Percentiles rank a stretch among this genome's conserved stretches.
phyloP scores from a whole-genome alignment of 2,113 vertebrate genomes.

The Cochlearius cochlearius region DNA sequence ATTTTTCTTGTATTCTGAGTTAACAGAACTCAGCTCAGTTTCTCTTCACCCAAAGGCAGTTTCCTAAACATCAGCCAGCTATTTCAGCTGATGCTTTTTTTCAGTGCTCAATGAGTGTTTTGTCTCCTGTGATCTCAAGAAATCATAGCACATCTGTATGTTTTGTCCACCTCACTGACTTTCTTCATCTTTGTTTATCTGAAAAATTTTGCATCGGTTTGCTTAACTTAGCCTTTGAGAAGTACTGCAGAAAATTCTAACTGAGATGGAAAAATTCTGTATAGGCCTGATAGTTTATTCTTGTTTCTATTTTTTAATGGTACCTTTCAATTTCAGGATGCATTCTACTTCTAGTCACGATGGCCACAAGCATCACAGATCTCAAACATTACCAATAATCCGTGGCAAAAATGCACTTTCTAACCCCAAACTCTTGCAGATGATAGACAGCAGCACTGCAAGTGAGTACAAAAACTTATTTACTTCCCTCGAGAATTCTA shows the following conservation, averaged over 20 bases:
- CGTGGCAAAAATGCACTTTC: constrained; percentile 93
- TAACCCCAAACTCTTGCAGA: constrained; percentile 94
- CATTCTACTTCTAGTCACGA: constrained; percentile 85
- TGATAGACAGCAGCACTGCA: constrained; percentile 87
- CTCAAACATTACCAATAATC: constrained; percentile 96
- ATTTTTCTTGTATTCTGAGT: not conserved
- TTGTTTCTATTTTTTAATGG: not conserved
- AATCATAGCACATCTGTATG: not conserved
- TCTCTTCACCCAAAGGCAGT: not conserved
- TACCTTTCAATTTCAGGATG: constrained; percentile 79
- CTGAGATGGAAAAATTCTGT: not conserved
- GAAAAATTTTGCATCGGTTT: not conserved
- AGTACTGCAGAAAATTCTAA: not conserved
- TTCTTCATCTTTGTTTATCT: not conserved
- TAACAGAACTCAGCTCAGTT: not conserved
- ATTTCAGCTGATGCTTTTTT: not conserved
- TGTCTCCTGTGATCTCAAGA: not conserved
- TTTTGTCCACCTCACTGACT: not conserved
- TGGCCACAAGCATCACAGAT: constrained; percentile 90
- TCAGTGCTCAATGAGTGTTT: not conserved
- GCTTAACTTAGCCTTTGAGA: not conserved
- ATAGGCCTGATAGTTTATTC: not conserved
- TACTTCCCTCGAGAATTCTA: not conserved
- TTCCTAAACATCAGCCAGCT: not conserved
- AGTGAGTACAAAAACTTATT: constrained; percentile 67